phyloP scores from a whole-genome alignment of 2,113 vertebrate genomes.

The Heterotis niloticus region DNA sequence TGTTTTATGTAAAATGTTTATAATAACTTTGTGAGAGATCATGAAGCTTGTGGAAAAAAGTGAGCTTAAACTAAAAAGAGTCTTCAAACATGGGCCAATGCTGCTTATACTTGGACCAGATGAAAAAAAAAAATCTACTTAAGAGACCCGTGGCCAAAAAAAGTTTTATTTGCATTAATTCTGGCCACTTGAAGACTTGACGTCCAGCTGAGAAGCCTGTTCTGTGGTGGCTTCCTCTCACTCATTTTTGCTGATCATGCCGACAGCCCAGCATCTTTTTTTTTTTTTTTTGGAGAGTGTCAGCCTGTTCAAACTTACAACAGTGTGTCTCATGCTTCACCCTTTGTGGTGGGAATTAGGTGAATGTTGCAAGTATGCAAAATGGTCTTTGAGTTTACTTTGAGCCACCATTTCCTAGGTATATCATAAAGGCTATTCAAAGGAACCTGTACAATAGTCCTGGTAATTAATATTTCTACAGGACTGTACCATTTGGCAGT shows the following conservation, averaged over 20 bases:
- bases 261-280: too few relatives aligned
- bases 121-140: not conserved
- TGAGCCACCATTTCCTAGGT: too few relatives aligned
- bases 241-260: not conserved
- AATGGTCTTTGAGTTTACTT: too few relatives aligned
- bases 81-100: not conserved
- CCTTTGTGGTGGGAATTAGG: too few relatives aligned
- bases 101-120: slow-evolving; percentile 1
- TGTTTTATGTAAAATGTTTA: not conserved
- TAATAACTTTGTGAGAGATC: not conserved
- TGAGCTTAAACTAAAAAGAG: not conserved
- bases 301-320: too few relatives aligned
- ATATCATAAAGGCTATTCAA: too few relatives aligned
- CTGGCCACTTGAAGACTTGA: not conserved
- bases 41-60: not conserved
- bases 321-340: too few relatives aligned
- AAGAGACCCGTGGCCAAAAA: not conserved
- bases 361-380: too few relatives aligned
- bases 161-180: not conserved
- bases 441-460: too few relatives aligned
- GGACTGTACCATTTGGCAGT: too few relatives aligned
- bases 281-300: too few relatives aligned
- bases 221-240: not conserved
- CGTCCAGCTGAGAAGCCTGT: not conserved
- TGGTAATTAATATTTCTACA: too few relatives aligned